phyloP scores from a whole-genome alignment of 2,797 vertebrate genomes.

The Tokudaia tokunoshimensis region DNA sequence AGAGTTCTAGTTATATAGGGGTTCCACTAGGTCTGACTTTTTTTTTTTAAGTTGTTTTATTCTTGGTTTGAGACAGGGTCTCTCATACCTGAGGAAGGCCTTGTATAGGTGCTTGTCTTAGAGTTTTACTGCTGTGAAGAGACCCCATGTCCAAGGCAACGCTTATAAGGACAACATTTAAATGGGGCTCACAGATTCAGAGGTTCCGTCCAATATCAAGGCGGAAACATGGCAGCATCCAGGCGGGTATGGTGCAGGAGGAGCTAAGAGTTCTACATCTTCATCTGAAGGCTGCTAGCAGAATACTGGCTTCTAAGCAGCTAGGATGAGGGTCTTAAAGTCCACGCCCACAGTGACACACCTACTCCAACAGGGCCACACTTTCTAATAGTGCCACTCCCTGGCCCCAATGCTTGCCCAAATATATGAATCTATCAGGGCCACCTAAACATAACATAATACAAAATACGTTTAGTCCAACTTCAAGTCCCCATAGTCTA shows the following conservation, averaged over 20 bases:
- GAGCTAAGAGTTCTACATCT: background rate
- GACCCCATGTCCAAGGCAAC: too few relatives aligned
- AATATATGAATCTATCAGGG: background rate
- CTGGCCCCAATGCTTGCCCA: background rate
- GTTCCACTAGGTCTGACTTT: background rate
- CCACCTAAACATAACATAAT: background rate
- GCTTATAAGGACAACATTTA: too few relatives aligned
- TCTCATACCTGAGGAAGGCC: background rate
- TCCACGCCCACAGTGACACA: background rate
- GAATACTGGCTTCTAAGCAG: background rate
- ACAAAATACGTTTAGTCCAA: background rate
- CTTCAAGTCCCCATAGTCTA: background rate
- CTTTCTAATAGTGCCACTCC: background rate
- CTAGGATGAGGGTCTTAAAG: background rate
- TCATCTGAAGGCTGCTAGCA: background rate
- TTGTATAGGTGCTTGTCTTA: background rate
- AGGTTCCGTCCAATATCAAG: too few relatives aligned
- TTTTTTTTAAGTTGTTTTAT: background rate
- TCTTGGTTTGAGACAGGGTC: background rate
- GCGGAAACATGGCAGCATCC: background rate
- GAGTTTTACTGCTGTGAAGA: background rate
- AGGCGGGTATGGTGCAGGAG: background rate
- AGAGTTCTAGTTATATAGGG: background rate
- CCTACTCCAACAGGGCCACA: background rate
- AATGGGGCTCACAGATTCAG: too few relatives aligned